Evolutionary conservation across 2,113 vertebrate species (phyloP), one percentile per base, ranked within the genome.

Genomic region (Oryzias javanicus): DNA sequence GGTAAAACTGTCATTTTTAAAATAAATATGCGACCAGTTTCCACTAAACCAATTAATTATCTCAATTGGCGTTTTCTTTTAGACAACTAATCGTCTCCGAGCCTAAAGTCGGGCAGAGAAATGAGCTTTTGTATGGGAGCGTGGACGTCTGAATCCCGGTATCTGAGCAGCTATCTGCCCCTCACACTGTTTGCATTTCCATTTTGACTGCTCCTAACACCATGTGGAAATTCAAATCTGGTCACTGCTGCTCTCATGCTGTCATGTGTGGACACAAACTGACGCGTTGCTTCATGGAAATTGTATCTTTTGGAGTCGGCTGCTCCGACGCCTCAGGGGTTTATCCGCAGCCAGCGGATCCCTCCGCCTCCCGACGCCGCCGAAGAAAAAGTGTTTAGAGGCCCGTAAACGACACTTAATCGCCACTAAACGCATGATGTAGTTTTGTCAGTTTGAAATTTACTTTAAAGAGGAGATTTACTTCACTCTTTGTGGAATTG

Each of bases 221-320:
- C 49, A 24, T 16, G 64, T 65, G 67, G 59, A 79, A 82, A 69
- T 79, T 8, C 60, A 68, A 70, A 52, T 47, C 62, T 42, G 69
- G 49, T 71, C 70, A 59, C 71, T 20, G 54, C 63, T 46, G 74
- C 63, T 60, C 42, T 14, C 22, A 76, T 42, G 47, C 60, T 14
- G 64, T 74, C 67, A 41, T 40, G 47, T 42, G 49, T 58, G n/a
- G 64, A 74, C 69, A 59, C 46, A 18, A 14, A 60, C 75, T 80
- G 78, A 87, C 76, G 70, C 54, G 44, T 24, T 15, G 24, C 53
- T 65, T 18, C 55, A 45, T 77, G 60, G 76, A 42, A 42, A 53
- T 17, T 5, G 53, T 40, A 67, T 71, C 67, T 67, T 77, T 53
- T 42, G 35, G 60, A 67, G 73, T 66, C 49, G 3, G 49, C 65